A percentile compares a stretch with the other conserved stretches of the same genome.
phyloP scores from a whole-genome alignment of 2,888 invertebrate genomes.

The Rhagonycha lutea region DNA sequence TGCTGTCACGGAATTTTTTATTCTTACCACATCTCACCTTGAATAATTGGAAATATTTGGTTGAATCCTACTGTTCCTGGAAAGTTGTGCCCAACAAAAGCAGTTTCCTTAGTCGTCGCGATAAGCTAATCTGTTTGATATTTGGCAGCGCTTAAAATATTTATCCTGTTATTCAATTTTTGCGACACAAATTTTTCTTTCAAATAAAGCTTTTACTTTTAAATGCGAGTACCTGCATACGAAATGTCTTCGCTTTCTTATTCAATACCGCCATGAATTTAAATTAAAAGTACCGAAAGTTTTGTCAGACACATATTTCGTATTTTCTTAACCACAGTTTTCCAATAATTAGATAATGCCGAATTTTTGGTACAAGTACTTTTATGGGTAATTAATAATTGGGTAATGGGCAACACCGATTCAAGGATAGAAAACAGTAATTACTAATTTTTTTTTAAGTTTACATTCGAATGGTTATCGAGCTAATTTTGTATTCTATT shows the following conservation, averaged over 20 bases:
- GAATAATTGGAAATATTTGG: no score
- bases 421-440: background rate
- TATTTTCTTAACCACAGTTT: background rate
- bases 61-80: no score
- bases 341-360: background rate
- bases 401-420: background rate
- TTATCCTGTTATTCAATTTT: background rate
- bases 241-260: background rate
- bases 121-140: no score
- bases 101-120: no score
- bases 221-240: background rate
- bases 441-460: background rate
- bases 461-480: background rate
- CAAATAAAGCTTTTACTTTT: background rate
- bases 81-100: no score
- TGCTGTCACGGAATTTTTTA: no score
- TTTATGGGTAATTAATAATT: background rate
- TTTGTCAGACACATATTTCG: background rate
- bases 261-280: background rate
- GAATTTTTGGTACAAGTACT: background rate
- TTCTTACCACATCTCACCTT: no score
- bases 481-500: background rate
- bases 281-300: conserved; percentile 5
- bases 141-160: background rate
- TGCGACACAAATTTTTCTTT: background rate